Base-by-base conservation (phyloP, 2,113 vertebrate species). In the Burhinus bistriatus region DNA sequence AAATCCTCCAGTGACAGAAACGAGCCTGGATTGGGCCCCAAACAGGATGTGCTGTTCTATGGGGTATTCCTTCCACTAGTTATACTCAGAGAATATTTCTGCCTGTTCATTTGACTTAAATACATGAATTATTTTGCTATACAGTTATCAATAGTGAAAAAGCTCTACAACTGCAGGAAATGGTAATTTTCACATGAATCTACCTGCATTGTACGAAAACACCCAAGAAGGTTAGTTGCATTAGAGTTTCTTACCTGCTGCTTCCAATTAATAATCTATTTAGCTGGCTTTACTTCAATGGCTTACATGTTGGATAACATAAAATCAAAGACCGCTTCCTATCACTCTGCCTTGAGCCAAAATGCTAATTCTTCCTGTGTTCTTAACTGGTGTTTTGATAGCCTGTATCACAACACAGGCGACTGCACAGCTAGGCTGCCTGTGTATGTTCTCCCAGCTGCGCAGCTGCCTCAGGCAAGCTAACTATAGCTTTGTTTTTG, bases 401-500 rank as follows among this genome's bases (percentile, higher is more conserved):
- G 89, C 25, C 2, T 68, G 32, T 94, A 61, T 84, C 78, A 91
- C 93, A 95, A 85, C 89, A 83, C 25, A 45, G 69, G 81, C 13
- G 1, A 66, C 86, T 64, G 89, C 73, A 45, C 72, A 54, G 65
- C 68, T 20, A 1, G 44, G 57, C 92, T 97, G 94, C 86, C 89
- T 61, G 61, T 15, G 11, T 27, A 20, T 2, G 6, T 42, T 76
- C 69, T 89, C 82, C 89, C 89, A 91, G 91, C 95, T 91, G 93
- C 15, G 2, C 89, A 82, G 89, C 93, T 97, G 95, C 94, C 86
- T 90, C 77, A 73, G 89, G 94, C 86, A 83, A 93, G 57, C 87
- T 91, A 94, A 94, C 80, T 87, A 92, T 89, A 96, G 94, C 95
- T 89, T 95, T 92, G 81, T 57, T 95, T 95, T 94, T 91, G 79